Evolutionary conservation across 2,888 invertebrate species (phyloP).

Genomic region (Drosophila colorata): DNA sequence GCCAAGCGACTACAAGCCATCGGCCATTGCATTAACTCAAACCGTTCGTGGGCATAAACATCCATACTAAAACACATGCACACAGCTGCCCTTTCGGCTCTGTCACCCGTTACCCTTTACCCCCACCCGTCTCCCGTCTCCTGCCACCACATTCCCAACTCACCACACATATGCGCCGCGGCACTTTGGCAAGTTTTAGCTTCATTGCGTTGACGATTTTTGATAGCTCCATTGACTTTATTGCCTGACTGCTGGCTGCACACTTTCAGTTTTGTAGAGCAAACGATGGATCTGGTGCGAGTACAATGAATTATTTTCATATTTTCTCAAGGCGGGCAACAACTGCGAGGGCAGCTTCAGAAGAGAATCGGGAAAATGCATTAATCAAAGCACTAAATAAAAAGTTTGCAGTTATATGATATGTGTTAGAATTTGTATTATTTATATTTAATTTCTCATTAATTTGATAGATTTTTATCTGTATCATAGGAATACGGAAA

Average conservation of each 20-base stretch:
- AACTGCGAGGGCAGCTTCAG: conserved; percentile 35
- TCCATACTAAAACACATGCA: conserved; percentile 54
- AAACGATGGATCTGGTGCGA: conserved; percentile 5
- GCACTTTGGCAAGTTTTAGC: conserved; percentile 71
- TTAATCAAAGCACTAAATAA: neutral
- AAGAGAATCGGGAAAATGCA: neutral
- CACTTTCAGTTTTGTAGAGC: conserved; percentile 63
- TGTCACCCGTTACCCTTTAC: neutral
- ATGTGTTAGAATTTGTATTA: no score
- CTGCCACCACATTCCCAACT: no score
- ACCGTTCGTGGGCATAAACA: conserved; percentile 55
- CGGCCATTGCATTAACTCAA: conserved; percentile 73
- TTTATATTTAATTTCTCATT: no score
- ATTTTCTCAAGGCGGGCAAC: conserved; percentile 40
- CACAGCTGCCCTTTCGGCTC: conserved; percentile 27
- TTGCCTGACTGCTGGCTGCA: conserved; percentile 65
- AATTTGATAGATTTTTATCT: no score
- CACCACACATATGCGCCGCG: conserved; percentile 51
- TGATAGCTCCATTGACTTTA: conserved; percentile 80
- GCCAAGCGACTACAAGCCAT: conserved; percentile 43
- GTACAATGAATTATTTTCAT: conserved; percentile 77
- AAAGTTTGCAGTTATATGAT: no score
- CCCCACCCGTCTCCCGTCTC: neutral
- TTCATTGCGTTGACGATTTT: conserved; percentile 76
- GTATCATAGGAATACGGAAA: no score